phyloP scores from a whole-genome alignment of 2,113 vertebrate species.

The Megaceryle maxima region DNA sequence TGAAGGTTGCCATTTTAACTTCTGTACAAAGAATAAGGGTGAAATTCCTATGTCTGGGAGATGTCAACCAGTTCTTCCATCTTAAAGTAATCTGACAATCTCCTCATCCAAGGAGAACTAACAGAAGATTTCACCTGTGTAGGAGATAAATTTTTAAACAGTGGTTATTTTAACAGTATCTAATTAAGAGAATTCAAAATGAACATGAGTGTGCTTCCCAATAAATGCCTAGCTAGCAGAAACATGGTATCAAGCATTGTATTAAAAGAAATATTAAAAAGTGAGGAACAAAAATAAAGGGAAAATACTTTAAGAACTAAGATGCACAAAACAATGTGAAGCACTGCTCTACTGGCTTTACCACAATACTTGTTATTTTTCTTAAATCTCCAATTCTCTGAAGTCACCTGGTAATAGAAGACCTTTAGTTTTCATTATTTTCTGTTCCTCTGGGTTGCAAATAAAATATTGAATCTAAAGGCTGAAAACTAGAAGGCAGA shows the following conservation, averaged over 20 bases:
- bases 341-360: neutral
- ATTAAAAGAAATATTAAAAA: neutral
- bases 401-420: neutral
- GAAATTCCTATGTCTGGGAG: neutral
- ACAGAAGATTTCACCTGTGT: neutral
- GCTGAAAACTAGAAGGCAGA: neutral
- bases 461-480: neutral
- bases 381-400: neutral
- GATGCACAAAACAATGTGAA: neutral
- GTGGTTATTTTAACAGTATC: neutral
- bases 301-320: neutral
- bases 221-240: neutral
- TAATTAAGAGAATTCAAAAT: neutral
- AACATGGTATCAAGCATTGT: neutral
- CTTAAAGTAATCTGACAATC: neutral
- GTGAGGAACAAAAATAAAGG: neutral
- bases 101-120: neutral
- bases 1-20: neutral
- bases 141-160: neutral
- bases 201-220: neutral
- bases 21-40: neutral
- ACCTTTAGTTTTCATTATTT: neutral
- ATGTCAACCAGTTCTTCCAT: neutral
- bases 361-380: neutral
- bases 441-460: neutral